phyloP scores from a whole-genome alignment of 1,140 invertebrate species.

The Lethocerus indicus region DNA sequence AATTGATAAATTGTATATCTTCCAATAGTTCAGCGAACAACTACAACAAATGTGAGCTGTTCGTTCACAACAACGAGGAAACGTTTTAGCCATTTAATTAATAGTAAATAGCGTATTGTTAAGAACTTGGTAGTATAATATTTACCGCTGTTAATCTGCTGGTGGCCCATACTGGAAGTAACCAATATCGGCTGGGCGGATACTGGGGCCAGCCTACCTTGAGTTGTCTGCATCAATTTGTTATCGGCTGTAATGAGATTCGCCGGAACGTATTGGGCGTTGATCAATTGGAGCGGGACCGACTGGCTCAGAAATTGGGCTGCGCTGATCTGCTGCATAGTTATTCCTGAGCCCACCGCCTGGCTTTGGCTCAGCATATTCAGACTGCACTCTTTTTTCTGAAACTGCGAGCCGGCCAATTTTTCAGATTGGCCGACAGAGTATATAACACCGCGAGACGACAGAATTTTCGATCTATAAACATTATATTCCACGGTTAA shows the following conservation, averaged over 20 bases:
- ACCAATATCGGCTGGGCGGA: slow-evolving; percentile 11
- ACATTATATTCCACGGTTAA: too few species aligned
- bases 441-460: too few species aligned
- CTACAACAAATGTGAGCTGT: too few species aligned
- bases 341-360: slow-evolving; percentile 7
- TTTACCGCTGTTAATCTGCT: slow-evolving; percentile 11
- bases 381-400: slow-evolving; percentile 16
- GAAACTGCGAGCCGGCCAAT: too few species aligned
- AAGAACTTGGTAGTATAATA: not conserved
- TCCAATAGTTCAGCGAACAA: too few species aligned
- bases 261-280: slow-evolving; percentile 7
- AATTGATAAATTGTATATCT: too few species aligned
- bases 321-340: slow-evolving; percentile 14
- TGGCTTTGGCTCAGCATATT: slow-evolving; percentile 10
- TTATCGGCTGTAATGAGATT: slow-evolving; percentile 3
- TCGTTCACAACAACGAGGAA: not conserved
- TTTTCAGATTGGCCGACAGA: too few species aligned
- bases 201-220: slow-evolving; percentile 5
- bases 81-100: not conserved
- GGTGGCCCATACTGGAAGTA: not conserved
- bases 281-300: slow-evolving; percentile 10
- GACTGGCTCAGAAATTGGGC: slow-evolving; percentile 13
- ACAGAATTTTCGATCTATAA: too few species aligned
- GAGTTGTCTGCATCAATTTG: slow-evolving; percentile 8
- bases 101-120: not conserved